Evolutionary conservation across 2,113 vertebrate genomes (phyloP).

Genomic region (Gracilinanus agilis): DNA sequence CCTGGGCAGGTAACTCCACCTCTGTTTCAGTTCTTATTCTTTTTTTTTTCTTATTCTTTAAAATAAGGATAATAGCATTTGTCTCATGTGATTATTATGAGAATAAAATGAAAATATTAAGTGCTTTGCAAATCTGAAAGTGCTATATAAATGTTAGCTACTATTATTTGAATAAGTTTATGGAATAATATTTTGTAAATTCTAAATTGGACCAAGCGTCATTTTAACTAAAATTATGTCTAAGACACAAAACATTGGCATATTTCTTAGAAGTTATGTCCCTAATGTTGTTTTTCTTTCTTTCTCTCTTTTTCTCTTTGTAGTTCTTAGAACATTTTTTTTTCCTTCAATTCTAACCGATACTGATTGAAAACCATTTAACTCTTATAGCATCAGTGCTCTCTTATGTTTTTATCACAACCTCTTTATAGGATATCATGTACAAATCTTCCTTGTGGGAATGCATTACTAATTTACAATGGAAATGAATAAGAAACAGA

Average conservation of each 20-base stretch:
- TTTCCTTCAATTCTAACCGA: constrained; percentile 23
- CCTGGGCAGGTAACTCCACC: neutral
- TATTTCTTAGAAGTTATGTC: neutral
- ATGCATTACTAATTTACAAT: constrained; percentile 5
- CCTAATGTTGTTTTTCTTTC: neutral
- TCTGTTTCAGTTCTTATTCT: too few species aligned
- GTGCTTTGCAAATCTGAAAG: neutral
- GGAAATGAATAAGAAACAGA: neutral
- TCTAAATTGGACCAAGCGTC: neutral
- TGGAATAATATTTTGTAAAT: neutral
- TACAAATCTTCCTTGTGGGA: neutral
- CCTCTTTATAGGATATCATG: constrained; percentile 20
- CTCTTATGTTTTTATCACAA: constrained; percentile 27
- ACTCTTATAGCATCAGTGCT: constrained; percentile 10
- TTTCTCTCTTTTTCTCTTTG: constrained; percentile 20
- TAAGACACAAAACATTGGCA: neutral
- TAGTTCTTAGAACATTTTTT: constrained; percentile 55
- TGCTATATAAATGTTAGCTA: neutral
- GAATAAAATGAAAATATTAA: neutral
- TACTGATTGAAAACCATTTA: constrained; percentile 19
- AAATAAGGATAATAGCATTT: neutral
- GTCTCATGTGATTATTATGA: neutral
- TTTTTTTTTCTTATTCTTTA: neutral
- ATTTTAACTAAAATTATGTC: neutral
- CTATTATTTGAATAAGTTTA: neutral